Percentiles rank a stretch among this genome's conserved stretches.
phyloP scores from a whole-genome alignment of 2,797 vertebrate species.

The Glossophaga mutica region DNA sequence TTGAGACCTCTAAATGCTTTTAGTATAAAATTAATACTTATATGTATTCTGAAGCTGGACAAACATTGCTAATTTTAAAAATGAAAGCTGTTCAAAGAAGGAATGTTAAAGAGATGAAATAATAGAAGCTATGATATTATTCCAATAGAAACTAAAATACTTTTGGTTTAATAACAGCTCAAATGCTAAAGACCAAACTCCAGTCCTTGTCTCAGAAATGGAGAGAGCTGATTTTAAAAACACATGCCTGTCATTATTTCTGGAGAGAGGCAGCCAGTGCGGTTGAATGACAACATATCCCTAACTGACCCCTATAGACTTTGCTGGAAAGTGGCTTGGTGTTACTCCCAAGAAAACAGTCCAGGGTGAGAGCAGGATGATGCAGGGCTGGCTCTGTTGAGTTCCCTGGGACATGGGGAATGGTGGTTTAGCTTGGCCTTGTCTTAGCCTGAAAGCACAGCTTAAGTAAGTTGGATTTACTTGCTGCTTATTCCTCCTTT shows the following conservation, averaged over 20 bases:
- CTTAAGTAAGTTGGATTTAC: constrained; percentile 19
- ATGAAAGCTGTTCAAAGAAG: constrained; percentile 51
- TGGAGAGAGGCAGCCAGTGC: constrained; percentile 61
- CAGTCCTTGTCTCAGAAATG: constrained; percentile 50
- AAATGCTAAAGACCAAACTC: constrained; percentile 47
- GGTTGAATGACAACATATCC: constrained; percentile 71
- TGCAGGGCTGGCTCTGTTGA: constrained; percentile 42
- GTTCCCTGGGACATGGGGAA: constrained; percentile 26
- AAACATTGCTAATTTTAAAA: constrained; percentile 42
- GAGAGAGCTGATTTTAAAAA: constrained; percentile 73
- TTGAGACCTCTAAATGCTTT: constrained; percentile 19
- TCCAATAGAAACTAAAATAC: constrained; percentile 60
- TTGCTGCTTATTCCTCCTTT: constrained; percentile 39
- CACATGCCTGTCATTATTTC: constrained; percentile 71
- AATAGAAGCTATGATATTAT: constrained; percentile 54
- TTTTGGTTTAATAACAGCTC: constrained; percentile 59
- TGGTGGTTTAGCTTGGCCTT: constrained; percentile 33
- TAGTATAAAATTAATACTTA: constrained; percentile 36
- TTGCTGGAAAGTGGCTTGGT: constrained; percentile 73
- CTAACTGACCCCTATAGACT: constrained; percentile 69
- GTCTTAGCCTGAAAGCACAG: background rate
- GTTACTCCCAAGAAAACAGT: constrained; percentile 69
- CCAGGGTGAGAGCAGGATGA: constrained; percentile 52
- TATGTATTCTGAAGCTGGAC: constrained; percentile 17
- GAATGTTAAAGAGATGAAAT: constrained; percentile 59